phyloP scores from a whole-genome alignment of 2,797 vertebrate species.

The Aulostomus chinensis region DNA sequence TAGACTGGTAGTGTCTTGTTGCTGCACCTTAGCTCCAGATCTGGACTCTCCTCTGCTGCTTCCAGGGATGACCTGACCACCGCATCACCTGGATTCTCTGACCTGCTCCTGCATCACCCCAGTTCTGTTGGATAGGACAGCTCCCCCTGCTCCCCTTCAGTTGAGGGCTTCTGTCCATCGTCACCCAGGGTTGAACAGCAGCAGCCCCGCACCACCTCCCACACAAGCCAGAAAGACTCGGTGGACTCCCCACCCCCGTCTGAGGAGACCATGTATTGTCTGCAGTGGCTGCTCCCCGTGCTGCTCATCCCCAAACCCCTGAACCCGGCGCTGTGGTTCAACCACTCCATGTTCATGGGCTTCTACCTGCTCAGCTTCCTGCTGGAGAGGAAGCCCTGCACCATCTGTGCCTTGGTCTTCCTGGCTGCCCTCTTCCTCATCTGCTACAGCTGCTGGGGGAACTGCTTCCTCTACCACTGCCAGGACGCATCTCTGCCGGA shows the following conservation, averaged over 20 bases:
- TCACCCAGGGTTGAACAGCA: not conserved
- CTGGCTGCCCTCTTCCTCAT: slow-evolving; percentile 96
- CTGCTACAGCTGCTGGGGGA: slow-evolving; percentile 99
- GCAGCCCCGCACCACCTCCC: not conserved
- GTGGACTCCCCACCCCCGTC: not conserved
- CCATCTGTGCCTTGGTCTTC: slow-evolving; percentile 99
- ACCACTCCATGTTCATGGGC: slow-evolving; percentile 99
- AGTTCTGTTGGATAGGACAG: slow-evolving; percentile 32
- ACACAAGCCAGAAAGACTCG: not conserved
- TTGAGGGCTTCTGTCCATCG: not conserved
- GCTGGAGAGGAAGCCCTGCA: slow-evolving; percentile 98
- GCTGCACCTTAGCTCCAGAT: too few species aligned
- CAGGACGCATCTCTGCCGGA: slow-evolving; percentile 89
- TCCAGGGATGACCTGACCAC: slow-evolving; percentile 64
- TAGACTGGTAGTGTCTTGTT: not conserved
- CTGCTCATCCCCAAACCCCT: slow-evolving; percentile 98
- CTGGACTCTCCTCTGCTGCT: not conserved
- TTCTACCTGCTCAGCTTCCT: slow-evolving; percentile 99
- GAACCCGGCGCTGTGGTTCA: slow-evolving; percentile 99
- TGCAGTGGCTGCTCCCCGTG: slow-evolving; percentile 98
- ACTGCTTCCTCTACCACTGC: slow-evolving; percentile 99
- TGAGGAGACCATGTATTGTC: slow-evolving; percentile 90
- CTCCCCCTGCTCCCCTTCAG: not conserved
- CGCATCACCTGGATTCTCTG: slow-evolving; percentile 9
- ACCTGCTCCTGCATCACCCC: slow-evolving; percentile 36